phyloP scores from a whole-genome alignment of 2,113 vertebrate genomes.

The Halcyon senegalensis region DNA sequence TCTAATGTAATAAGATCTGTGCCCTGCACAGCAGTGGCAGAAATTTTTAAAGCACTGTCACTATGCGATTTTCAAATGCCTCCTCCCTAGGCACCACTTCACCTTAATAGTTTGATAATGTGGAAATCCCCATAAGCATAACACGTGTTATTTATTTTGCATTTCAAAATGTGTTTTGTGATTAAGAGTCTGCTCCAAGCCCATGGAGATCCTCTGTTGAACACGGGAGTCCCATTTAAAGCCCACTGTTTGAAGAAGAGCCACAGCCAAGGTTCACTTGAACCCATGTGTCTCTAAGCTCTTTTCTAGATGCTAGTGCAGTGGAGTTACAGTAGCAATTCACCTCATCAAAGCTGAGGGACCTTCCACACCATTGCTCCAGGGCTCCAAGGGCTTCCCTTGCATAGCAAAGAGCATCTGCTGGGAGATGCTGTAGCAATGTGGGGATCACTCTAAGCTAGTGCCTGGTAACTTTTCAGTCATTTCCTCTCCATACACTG shows the following conservation, averaged over 20 bases:
- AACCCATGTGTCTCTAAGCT: neutral
- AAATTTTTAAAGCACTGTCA: conserved; percentile 38
- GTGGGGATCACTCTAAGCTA: neutral
- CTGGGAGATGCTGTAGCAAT: neutral
- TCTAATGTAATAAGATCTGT: neutral
- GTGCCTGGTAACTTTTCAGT: neutral
- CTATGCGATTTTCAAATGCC: neutral
- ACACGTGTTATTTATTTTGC: neutral
- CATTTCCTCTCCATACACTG: neutral
- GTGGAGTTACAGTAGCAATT: neutral
- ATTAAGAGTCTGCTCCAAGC: neutral
- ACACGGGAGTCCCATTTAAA: neutral
- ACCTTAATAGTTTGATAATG: conserved; percentile 34
- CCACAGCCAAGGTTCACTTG: neutral
- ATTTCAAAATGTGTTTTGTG: neutral
- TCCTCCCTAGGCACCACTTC: conserved; percentile 9
- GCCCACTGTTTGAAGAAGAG: neutral
- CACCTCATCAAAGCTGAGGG: neutral
- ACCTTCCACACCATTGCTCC: neutral
- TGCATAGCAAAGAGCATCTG: rapidly evolving
- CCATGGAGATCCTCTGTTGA: neutral
- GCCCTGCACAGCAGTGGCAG: neutral
- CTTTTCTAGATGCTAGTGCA: neutral
- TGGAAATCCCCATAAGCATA: neutral
- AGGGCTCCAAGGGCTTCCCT: neutral